These are phyloP conservation scores for Pomatorhinus ruficollis DNA, from an alignment of 2,113 vertebrate genomes.

Conservation along the genomic window DNA sequence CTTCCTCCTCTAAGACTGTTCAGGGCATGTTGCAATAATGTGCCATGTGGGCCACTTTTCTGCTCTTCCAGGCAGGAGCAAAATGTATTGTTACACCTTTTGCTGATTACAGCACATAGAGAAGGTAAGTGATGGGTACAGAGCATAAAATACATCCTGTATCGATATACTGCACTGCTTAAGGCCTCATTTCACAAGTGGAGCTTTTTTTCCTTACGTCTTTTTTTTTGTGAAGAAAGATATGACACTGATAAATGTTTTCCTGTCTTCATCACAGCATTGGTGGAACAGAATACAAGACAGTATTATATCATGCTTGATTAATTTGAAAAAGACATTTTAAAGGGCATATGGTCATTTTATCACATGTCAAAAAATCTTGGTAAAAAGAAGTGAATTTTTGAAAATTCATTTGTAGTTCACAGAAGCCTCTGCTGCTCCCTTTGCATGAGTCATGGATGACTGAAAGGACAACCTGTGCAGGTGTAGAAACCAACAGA, in stretches of 20 bases:
- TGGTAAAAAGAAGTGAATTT: background rate
- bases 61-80: constrained; percentile 10
- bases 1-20: background rate
- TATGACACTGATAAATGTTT: background rate
- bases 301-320: background rate
- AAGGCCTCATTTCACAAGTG: background rate
- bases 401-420: background rate
- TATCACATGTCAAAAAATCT: background rate
- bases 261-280: background rate
- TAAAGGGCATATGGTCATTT: background rate
- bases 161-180: background rate
- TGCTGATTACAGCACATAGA: background rate
- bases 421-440: background rate
- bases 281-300: background rate
- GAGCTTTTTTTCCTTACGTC: background rate
- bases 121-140: background rate
- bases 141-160: background rate
- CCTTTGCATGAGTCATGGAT: background rate
- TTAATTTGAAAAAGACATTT: background rate
- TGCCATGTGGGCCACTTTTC: background rate
- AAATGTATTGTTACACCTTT: background rate
- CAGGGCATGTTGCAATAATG: background rate
- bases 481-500: background rate
- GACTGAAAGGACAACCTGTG: background rate
- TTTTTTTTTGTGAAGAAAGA: background rate